A percentile compares a stretch with the other conserved stretches of the same genome.
These are phyloP conservation scores for Amblyraja radiata DNA, from an alignment of 2,797 vertebrate species.

Conservation along the genomic window DNA sequence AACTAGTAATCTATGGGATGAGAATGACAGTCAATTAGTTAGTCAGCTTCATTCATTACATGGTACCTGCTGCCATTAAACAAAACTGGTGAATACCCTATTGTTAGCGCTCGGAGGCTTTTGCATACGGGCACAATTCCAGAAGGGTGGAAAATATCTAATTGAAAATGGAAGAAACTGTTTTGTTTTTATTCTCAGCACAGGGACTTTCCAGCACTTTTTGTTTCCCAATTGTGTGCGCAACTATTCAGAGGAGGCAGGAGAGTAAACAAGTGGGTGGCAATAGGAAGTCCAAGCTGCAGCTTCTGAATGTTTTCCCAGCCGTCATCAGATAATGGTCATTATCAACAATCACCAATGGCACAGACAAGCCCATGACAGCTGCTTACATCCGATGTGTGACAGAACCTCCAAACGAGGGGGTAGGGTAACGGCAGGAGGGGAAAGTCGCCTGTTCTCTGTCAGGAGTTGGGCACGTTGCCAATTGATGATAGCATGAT, in stretches of 20 bases:
- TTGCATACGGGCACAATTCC: background rate
- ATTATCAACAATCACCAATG: no score
- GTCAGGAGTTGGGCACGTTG: no score
- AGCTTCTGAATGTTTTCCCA: no score
- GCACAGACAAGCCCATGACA: no score
- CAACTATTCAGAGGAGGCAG: background rate
- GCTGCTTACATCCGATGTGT: no score
- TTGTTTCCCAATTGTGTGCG: background rate
- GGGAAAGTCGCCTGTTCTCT: no score
- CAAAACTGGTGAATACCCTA: background rate
- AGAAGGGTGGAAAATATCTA: background rate
- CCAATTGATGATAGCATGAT: no score
- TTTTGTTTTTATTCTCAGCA: background rate
- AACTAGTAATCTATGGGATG: background rate
- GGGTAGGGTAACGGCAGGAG: no score
- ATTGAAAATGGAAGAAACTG: background rate
- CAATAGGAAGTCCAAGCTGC: background rate
- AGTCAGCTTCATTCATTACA: background rate
- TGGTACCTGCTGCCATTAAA: background rate
- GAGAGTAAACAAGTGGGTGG: background rate
- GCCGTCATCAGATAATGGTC: no score
- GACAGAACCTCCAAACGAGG: no score
- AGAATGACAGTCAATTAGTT: background rate
- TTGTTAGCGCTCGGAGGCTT: background rate
- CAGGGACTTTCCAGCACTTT: conserved; percentile 25